Evolutionary conservation across 2,113 vertebrate species (phyloP), one percentile per base, ranked within the genome.

Genomic region (Polyodon spathula): DNA sequence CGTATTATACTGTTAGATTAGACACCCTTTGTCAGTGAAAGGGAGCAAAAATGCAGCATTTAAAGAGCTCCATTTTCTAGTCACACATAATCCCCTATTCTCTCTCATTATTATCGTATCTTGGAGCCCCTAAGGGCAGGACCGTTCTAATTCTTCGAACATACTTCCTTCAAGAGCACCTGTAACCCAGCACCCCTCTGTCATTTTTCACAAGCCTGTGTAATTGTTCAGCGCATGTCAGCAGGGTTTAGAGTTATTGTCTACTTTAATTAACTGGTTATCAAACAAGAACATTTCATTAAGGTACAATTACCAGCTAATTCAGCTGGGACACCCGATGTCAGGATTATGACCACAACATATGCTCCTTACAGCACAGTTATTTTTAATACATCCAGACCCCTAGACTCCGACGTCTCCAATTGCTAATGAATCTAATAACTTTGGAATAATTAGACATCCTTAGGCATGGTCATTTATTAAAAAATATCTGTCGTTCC

Each of bases 211-310:
- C 55, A 58, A 40, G 10, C 37, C 66, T 63, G 57, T 69, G 71
- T 85, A 80, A 82, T 76, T 75, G 59, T 70, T 86, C 71, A 54
- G 76, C 77, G 75, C 78, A 77, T 81, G 84, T 86, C 88, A 77
- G 85, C 65, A 0, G 82, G 83, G 82, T 78, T 70, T 72, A 72
- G 56, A 69, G 75, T 89, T 89, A 89, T 91, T 90, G 89, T 91
- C 88, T 91, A 76, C 83, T 76, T 83, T 92, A 92, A 93, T 93
- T 93, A 93, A 90, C 83, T 81, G 87, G 82, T 92, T 91, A 92
- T 93, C 88, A 92, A 93, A 93, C 89, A 89, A 85, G 90, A 88
- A 84, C 86, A 84, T 91, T 93, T 93, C 89, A 91, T 93, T 93
- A 92, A 69, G 65, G 79, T 76, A 84, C 89, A 93, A 92, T 92